Base-by-base conservation (phyloP, 2,113 vertebrate species). In the Orycteropus afer region DNA sequence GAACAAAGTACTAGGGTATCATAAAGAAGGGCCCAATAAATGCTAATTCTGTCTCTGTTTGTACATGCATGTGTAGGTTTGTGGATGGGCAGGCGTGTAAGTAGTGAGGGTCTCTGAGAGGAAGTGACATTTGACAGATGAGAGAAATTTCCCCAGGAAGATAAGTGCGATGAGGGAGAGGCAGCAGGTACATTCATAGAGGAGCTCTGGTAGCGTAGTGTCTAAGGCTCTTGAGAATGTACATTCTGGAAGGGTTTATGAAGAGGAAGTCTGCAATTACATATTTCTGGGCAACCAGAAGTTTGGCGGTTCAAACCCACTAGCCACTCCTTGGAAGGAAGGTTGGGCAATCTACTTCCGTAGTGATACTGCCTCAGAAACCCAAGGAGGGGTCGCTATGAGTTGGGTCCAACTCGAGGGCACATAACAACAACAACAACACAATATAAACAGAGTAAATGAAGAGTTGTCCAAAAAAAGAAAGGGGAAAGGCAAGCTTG, bases 201-300 rank as follows among this genome's bases (percentile, higher is more conserved):
- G n/a, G n/a, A n/a, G n/a, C n/a, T n/a, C n/a, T n/a, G n/a, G n/a
- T n/a, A n/a, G n/a, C n/a, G n/a, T n/a, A n/a, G n/a, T n/a, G n/a
- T n/a, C n/a, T n/a, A n/a, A n/a, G n/a, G n/a, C n/a, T n/a, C n/a
- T n/a, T n/a, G n/a, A n/a, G n/a, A n/a, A n/a, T n/a, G n/a, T 97
- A 91, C 42, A 78, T 98, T 98, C 98, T 98, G 99, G 98, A 98
- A 98, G 97, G 97, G 98, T 99, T 99, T 99, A 99, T 98, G 98
- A 98, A 98, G 98, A 98, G 99, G 99, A 99, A 99, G 98, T 99
- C 98, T 90, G 89, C 98, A 99, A 99, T 99, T 99, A 99, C 99
- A 99, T 98, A 98, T 98, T 99, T 99, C 98, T 99, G 98, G 98
- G 98, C 98, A 99, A 99, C n/a, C n/a, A n/a, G n/a, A n/a, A n/a